Base-by-base conservation (phyloP, 1,140 invertebrate genomes). In the Leptopilina clavipes region DNA sequence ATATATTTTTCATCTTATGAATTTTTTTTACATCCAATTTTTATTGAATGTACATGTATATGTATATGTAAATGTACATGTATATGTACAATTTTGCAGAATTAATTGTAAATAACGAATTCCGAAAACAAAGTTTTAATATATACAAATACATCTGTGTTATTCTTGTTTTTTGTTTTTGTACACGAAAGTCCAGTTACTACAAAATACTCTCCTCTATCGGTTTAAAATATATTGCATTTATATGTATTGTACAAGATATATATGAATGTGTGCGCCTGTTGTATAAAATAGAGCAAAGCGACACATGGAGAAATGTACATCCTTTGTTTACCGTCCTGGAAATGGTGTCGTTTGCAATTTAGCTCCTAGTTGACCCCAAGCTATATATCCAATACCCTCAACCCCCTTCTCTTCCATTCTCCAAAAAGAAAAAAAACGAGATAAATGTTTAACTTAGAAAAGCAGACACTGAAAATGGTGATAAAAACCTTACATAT, bases 321-420 rank as follows among this genome's bases (percentile, higher is more conserved):
- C 22, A 65, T 65, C 59, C 59, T 65, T 65, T 65, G 59, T 37
- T 65, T 65, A 37, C 59, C 22, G 59, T 31, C 12, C 59, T 31
- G 25, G 59, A 65, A 65, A 65, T 65, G 59, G 59, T 65, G 59
- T 65, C 59, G 22, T 31, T 65, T 65, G 59, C 59, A 65, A 65
- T 65, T 65, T 65, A 65, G 59, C 22, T 65, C 59, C 59, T 65
- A n/a, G 59, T n/a, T 65, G 59, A 65, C 59, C 59, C 12, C 59
- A 65, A 31, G 59, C 59, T 65, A 37, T 65, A 65, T 65, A 65
- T 65, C 59, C 12, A 65, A 65, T 65, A 65, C 56, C 3, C 48
- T 8, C n/a, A 22, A 65, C 25, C 25, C 25, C 52, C 37, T 3
- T 6, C 37, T 1, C 37, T 40, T 1, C 37, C 37, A 40, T 5